These are phyloP conservation scores for Crematogaster levior DNA, from an alignment of 2,888 invertebrate species.

Conservation along the genomic window DNA sequence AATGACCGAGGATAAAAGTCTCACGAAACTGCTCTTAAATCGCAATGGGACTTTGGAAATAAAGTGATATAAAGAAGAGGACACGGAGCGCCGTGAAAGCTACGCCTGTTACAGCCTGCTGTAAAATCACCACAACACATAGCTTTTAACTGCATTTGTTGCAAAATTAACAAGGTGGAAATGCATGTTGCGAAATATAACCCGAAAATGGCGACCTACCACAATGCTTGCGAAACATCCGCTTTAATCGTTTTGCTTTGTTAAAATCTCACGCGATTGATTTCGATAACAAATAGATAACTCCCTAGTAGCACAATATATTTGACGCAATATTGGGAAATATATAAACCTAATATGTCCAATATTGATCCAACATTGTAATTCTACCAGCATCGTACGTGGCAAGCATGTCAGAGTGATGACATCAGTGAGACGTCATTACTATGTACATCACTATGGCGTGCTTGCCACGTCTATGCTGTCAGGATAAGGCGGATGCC, in stretches of 20 bases:
- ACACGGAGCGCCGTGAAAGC: not conserved
- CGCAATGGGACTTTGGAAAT: not conserved
- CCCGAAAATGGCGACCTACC: not conserved
- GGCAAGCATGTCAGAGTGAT: no score
- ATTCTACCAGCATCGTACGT: no score
- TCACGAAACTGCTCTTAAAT: not conserved
- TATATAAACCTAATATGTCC: no score
- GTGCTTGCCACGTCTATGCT: no score
- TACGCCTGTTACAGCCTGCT: not conserved
- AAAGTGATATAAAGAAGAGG: not conserved
- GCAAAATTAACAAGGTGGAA: conserved; percentile 41
- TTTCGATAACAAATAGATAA: not conserved
- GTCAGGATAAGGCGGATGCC: no score
- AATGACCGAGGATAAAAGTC: not conserved
- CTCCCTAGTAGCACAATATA: no score
- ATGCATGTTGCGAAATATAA: conserved; percentile 25
- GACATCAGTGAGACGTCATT: no score
- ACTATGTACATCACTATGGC: no score
- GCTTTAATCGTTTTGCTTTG: conserved; percentile 25
- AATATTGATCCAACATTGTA: no score
- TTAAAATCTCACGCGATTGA: not conserved
- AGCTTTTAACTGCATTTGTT: not conserved
- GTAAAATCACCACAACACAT: conserved; percentile 42
- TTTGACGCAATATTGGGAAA: no score
- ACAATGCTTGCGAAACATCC: conserved; percentile 6